Evolutionary conservation across 2,113 vertebrate genomes (phyloP).

Genomic region (Protobothrops flavoviridis): DNA sequence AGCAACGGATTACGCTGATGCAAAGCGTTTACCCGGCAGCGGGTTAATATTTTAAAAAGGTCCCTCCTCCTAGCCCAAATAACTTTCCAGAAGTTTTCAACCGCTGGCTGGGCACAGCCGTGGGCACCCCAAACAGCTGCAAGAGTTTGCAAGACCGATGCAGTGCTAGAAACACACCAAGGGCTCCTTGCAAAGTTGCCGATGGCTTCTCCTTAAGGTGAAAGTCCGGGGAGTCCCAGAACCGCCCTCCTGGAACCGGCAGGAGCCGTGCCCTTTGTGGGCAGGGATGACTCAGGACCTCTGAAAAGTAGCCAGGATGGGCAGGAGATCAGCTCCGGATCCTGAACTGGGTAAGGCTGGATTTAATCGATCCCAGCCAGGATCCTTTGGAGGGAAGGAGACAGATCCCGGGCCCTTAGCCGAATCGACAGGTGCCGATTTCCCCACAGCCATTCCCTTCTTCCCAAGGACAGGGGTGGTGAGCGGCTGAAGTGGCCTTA

Average conservation of each 20-base stretch:
- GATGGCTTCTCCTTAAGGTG: background rate
- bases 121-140: background rate
- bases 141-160: background rate
- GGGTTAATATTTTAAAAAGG: background rate
- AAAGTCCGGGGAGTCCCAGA: background rate
- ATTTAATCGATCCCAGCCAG: background rate
- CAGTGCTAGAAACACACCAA: background rate
- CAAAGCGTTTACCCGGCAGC: background rate
- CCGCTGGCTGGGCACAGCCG: background rate
- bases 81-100: background rate
- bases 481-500: accelerated
- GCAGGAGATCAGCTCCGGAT: too few relatives aligned
- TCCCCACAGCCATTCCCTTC: too few relatives aligned
- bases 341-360: background rate
- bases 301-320: background rate
- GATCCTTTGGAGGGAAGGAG: background rate
- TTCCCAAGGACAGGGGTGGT: background rate
- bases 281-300: background rate
- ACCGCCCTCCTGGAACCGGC: background rate
- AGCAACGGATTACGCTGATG: too few relatives aligned
- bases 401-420: background rate
- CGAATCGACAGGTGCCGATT: background rate
- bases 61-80: background rate
- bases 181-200: background rate
- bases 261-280: background rate